Evolutionary conservation across 2,888 invertebrate species (phyloP).

Genomic region (Andricus quercusramuli): DNA sequence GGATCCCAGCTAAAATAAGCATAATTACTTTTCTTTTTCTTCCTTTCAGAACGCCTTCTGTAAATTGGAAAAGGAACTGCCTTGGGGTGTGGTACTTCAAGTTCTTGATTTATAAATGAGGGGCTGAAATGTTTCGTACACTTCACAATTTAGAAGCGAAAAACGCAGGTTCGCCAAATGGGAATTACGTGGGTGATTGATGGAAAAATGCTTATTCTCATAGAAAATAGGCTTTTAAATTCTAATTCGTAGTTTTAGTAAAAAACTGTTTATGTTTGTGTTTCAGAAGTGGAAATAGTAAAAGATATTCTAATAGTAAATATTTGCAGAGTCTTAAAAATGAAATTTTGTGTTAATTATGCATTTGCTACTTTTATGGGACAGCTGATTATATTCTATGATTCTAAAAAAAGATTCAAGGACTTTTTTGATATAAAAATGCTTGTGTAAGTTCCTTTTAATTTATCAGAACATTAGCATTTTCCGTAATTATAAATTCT

Average conservation of each 20-base stretch:
- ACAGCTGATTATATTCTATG: no score
- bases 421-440: no score
- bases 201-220: not conserved
- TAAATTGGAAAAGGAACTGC: not conserved
- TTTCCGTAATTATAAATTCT: not conserved
- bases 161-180: not conserved
- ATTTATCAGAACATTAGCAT: not conserved
- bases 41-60: not conserved
- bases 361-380: no score
- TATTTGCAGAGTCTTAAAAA: no score
- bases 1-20: conserved; percentile 2
- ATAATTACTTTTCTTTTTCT: conserved; percentile 1
- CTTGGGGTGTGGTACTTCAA: not conserved
- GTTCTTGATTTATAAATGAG: conserved; percentile 7
- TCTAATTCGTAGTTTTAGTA: no score
- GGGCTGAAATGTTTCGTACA: not conserved
- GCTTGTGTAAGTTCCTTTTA: no score
- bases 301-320: no score
- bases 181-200: not conserved
- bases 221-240: no score
- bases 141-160: not conserved
- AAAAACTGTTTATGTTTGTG: no score
- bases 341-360: no score
- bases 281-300: no score
- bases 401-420: no score